Evolutionary conservation across 2,113 vertebrate genomes (phyloP).

Genomic region (Scomber colias): DNA sequence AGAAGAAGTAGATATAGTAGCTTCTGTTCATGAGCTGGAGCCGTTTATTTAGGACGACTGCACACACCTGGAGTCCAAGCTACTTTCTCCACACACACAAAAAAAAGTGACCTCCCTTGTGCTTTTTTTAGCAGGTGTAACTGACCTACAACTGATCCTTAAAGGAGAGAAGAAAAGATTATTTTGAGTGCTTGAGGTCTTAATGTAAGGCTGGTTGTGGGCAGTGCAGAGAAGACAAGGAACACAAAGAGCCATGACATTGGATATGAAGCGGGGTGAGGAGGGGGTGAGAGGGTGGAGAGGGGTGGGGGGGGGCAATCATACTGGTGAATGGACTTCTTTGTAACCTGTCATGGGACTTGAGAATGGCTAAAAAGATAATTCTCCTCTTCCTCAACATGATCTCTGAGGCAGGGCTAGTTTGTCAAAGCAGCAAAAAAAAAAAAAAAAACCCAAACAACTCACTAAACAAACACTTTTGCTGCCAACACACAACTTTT

Average conservation of each 20-base stretch:
- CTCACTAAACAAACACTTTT: neutral
- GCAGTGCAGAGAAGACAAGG: constrained; percentile 41
- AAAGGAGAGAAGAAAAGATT: neutral
- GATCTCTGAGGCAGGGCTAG: constrained; percentile 50
- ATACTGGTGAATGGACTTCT: constrained; percentile 75
- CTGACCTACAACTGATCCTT: constrained; percentile 9
- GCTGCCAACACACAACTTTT: neutral
- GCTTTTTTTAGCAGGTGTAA: constrained; percentile 19
- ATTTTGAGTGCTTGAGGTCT: constrained; percentile 9
- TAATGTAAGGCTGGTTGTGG: constrained; percentile 32
- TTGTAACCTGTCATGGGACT: constrained; percentile 82
- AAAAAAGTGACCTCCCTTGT: neutral
- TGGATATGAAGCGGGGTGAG: constrained; percentile 59
- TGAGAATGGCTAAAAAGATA: constrained; percentile 70
- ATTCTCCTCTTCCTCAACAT: constrained; percentile 67
- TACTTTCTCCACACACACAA: neutral
- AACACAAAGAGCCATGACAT: constrained; percentile 63
- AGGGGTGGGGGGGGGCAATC: constrained; percentile 21
- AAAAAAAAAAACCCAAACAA: neutral
- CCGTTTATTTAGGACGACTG: neutral
- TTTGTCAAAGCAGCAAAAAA: constrained; percentile 22
- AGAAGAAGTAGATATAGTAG: neutral
- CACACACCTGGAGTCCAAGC: constrained; percentile 20
- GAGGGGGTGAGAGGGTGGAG: neutral
- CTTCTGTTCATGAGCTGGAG: neutral